Conservation (phyloP, 2,113 vertebrate species). For the Myrmecophaga tridactyla region DNA sequence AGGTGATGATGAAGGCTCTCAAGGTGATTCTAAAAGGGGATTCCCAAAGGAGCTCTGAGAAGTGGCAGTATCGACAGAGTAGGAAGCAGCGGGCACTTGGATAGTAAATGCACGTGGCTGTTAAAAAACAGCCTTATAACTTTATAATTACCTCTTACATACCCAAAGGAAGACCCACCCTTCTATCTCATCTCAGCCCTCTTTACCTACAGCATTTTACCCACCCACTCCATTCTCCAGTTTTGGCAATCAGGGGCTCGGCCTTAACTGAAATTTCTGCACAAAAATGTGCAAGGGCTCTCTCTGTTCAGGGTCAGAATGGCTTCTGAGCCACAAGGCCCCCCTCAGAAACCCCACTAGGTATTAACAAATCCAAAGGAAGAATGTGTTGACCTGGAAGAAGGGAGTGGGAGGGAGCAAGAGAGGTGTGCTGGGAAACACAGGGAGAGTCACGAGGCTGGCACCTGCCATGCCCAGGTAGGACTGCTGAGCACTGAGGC, state of each 20-base stretch:
- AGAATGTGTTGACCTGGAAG: not conserved
- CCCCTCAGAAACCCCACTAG: not conserved
- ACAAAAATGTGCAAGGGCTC: not conserved
- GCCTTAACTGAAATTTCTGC: not conserved
- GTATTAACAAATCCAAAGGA: not conserved
- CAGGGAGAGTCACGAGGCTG: not conserved
- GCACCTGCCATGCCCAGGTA: not conserved
- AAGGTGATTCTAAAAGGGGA: not conserved
- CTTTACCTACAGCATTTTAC: not conserved
- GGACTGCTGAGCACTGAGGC: not conserved
- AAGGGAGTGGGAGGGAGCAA: not conserved
- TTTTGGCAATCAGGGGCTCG: not conserved
- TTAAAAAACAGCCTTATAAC: not conserved
- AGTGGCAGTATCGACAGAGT: not conserved
- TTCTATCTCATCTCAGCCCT: not conserved
- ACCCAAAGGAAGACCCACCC: not conserved
- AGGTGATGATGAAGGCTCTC: not conserved
- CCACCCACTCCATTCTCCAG: not conserved
- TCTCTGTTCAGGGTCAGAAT: not conserved
- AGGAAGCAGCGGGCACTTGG: not conserved
- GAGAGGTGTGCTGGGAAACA: not conserved
- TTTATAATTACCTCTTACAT: not conserved
- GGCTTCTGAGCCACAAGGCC: not conserved
- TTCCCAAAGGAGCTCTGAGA: not conserved
- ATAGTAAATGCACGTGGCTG: not conserved